Conservation (phyloP, 2,113 vertebrate genomes). For the Cyprinodon tularosa region DNA sequence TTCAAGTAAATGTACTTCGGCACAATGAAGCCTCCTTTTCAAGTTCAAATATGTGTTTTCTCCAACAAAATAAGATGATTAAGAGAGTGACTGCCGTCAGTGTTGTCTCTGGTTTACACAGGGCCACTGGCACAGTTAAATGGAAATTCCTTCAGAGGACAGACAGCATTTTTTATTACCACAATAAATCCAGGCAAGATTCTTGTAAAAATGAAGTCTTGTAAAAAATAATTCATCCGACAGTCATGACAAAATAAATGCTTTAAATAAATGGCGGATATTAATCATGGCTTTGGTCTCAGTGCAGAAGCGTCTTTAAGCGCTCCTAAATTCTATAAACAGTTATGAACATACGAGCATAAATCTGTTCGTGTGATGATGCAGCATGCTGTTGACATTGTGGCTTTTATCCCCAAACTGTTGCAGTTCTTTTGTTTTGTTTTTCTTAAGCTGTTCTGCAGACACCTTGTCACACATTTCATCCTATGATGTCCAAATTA, state of each 20-base stretch:
- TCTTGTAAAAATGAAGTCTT: constrained; percentile 56
- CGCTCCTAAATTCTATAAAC: constrained; percentile 64
- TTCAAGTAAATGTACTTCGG: background rate
- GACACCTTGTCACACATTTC: constrained; percentile 9
- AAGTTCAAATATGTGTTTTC: constrained; percentile 14
- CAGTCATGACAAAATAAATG: constrained; percentile 71
- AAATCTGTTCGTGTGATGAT: constrained; percentile 58
- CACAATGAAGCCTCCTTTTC: constrained; percentile 8
- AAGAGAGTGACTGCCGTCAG: constrained; percentile 7
- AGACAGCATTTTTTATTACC: constrained; percentile 66
- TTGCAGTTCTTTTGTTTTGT: constrained; percentile 11
- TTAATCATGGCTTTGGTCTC: constrained; percentile 65
- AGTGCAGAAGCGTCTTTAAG: constrained; percentile 46
- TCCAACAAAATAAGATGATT: constrained; percentile 13
- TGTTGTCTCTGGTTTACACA: constrained; percentile 44
- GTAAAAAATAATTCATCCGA: constrained; percentile 66
- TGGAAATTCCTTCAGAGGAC: constrained; percentile 45
- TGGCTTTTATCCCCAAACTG: constrained; percentile 29
- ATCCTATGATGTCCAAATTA: background rate
- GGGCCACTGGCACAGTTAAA: constrained; percentile 29
- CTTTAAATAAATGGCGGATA: constrained; percentile 65
- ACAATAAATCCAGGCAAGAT: constrained; percentile 66
- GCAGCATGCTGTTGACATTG: constrained; percentile 26
- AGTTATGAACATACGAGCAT: constrained; percentile 32
- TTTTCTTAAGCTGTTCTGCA: background rate